Percentiles rank a stretch among this genome's conserved stretches.
phyloP scores from a whole-genome alignment of 92 coral and sea anemone genomes.

The Porites evermanni region DNA sequence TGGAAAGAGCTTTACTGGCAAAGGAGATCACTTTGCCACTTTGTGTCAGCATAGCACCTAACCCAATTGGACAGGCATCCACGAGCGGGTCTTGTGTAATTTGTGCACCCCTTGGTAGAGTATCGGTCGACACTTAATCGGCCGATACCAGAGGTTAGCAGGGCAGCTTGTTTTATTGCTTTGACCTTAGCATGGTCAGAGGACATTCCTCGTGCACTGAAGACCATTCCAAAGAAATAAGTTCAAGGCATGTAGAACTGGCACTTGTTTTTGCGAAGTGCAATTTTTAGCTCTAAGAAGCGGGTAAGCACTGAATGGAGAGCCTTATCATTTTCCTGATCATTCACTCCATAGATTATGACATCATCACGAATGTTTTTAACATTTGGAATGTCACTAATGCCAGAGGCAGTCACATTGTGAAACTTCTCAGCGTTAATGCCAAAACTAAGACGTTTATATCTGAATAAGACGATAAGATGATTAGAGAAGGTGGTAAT shows the following conservation, averaged over 20 bases:
- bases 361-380: conserved; percentile 46
- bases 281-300: conserved; percentile 25
- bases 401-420: conserved; percentile 23
- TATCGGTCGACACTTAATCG: no score
- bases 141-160: conserved; percentile 21
- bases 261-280: conserved; percentile 38
- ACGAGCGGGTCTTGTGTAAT: no score
- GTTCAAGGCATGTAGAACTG: conserved; percentile 43
- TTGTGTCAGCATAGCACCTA: no score
- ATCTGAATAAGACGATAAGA: conserved; percentile 30
- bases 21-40: no score
- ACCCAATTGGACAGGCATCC: no score
- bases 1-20: no score
- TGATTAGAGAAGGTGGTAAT: conserved; percentile 39
- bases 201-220: conserved; percentile 57
- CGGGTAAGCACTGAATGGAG: conserved; percentile 47
- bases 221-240: conserved; percentile 58
- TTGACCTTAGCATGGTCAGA: conserved; percentile 62
- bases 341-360: conserved; percentile 46
- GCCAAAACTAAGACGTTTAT: conserved; percentile 49
- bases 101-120: no score
- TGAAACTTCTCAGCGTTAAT: conserved; percentile 38
- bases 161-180: conserved; percentile 52
- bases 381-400: conserved; percentile 39
- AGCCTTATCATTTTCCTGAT: conserved; percentile 51